Percentiles rank a stretch among this genome's conserved stretches.
phyloP scores from a whole-genome alignment of 2,797 vertebrate genomes.

The Ataeniobius toweri region DNA sequence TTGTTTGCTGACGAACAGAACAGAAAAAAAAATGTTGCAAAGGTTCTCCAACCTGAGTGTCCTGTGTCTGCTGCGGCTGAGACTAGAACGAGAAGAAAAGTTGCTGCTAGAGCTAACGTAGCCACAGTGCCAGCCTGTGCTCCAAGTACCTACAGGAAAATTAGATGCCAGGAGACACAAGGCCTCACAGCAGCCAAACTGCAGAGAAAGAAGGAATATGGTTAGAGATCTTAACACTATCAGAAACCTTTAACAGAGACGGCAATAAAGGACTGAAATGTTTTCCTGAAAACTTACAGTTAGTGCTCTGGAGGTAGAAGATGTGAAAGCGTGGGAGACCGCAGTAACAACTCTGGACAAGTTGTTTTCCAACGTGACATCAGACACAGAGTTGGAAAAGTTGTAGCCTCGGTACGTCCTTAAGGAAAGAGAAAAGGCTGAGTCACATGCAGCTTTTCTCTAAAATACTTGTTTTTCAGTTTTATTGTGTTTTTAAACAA shows the following conservation, averaged over 20 bases:
- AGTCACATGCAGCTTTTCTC: not conserved
- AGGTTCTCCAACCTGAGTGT: slow-evolving; percentile 57
- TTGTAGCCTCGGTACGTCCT: slow-evolving; percentile 95
- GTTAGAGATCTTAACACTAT: not conserved
- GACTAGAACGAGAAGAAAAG: slow-evolving; percentile 57
- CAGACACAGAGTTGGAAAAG: slow-evolving; percentile 83
- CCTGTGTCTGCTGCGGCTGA: slow-evolving; percentile 67
- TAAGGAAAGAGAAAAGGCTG: slow-evolving; percentile 3
- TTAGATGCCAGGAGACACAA: slow-evolving; percentile 88
- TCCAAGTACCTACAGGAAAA: slow-evolving; percentile 93
- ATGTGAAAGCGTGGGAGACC: slow-evolving; percentile 88
- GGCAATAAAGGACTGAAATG: fast-evolving
- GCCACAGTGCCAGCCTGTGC: slow-evolving; percentile 94
- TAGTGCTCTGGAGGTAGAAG: slow-evolving; percentile 90
- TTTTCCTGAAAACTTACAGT: slow-evolving; percentile 79
- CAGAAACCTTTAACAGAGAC: not conserved
- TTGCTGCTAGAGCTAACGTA: slow-evolving; percentile 79
- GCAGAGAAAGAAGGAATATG: slow-evolving; percentile 6
- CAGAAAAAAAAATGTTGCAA: not conserved
- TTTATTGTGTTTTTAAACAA: not conserved
- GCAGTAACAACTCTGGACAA: slow-evolving; percentile 91
- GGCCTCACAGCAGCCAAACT: slow-evolving; percentile 98
- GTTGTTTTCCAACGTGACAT: slow-evolving; percentile 94
- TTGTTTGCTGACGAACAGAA: not conserved
- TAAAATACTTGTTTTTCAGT: too few species aligned